phyloP scores from a whole-genome alignment of 2,888 invertebrate genomes.

The Orthonychiurus folsomi region DNA sequence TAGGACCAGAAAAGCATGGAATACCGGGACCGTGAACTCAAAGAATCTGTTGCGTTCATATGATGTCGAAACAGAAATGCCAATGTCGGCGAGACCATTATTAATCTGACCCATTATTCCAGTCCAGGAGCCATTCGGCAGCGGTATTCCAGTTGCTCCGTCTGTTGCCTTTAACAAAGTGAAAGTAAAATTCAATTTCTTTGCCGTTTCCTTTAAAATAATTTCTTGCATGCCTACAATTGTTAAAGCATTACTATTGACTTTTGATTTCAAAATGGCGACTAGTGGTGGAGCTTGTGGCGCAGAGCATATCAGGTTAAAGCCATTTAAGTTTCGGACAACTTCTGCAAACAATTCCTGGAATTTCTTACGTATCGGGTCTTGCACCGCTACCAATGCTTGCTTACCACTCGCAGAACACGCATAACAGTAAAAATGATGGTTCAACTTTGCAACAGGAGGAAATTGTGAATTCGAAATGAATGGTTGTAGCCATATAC shows the following conservation, averaged over 20 bases:
- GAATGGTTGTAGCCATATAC: not conserved
- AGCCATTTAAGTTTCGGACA: slow-evolving; percentile 26
- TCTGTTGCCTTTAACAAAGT: slow-evolving; percentile 23
- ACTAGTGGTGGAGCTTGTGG: slow-evolving; percentile 36
- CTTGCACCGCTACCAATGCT: not conserved
- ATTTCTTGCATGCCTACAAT: slow-evolving; percentile 34
- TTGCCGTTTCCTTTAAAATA: slow-evolving; percentile 24
- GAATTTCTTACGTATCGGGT: not conserved
- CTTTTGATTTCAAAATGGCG: slow-evolving; percentile 20
- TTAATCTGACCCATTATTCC: slow-evolving; percentile 37
- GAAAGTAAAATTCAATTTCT: slow-evolving; percentile 31
- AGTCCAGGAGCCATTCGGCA: slow-evolving; percentile 34
- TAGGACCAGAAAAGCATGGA: slow-evolving; percentile 36
- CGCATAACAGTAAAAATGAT: not conserved
- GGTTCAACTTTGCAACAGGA: not conserved
- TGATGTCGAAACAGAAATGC: slow-evolving; percentile 31
- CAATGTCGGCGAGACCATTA: slow-evolving; percentile 31
- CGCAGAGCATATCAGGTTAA: slow-evolving; percentile 21
- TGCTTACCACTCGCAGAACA: not conserved
- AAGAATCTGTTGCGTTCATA: slow-evolving; percentile 29
- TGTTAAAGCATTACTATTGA: slow-evolving; percentile 18
- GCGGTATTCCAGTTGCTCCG: slow-evolving; percentile 30
- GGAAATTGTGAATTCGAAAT: not conserved
- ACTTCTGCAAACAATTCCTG: slow-evolving; percentile 29
- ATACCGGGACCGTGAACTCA: slow-evolving; percentile 30